These are phyloP conservation scores for Nycticryphes semicollaris DNA, from an alignment of 2,113 vertebrate species.

Conservation along the genomic window DNA sequence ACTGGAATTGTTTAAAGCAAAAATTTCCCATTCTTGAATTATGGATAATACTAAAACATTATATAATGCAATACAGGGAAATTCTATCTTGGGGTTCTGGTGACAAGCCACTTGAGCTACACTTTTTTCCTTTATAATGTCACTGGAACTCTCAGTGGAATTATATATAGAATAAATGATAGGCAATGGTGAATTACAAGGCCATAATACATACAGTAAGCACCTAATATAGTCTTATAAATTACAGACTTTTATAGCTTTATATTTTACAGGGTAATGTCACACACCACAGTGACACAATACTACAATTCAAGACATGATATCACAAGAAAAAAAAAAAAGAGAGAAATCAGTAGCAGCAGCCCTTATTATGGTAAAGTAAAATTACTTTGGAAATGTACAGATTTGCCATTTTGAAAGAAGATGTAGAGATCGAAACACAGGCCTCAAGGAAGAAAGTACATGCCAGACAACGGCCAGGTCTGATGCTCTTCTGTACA, in stretches of 20 bases:
- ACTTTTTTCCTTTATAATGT: slow-evolving; percentile 80
- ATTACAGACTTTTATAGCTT: slow-evolving; percentile 77
- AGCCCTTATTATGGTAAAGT: slow-evolving; percentile 12
- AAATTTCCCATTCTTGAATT: slow-evolving; percentile 65
- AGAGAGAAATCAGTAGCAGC: neutral
- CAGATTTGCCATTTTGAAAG: neutral
- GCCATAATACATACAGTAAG: slow-evolving; percentile 78
- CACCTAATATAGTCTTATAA: slow-evolving; percentile 80
- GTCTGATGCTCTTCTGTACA: neutral
- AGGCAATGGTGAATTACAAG: slow-evolving; percentile 76
- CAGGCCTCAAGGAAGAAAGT: neutral
- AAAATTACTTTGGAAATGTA: slow-evolving; percentile 33
- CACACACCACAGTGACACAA: slow-evolving; percentile 71
- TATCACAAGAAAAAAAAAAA: slow-evolving; percentile 50
- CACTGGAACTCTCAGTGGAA: slow-evolving; percentile 75
- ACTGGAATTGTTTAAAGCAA: slow-evolving; percentile 49
- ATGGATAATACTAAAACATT: slow-evolving; percentile 71
- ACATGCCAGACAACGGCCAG: neutral
- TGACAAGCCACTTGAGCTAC: slow-evolving; percentile 74
- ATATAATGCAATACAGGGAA: slow-evolving; percentile 67
- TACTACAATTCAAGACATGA: slow-evolving; percentile 65
- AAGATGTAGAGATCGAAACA: neutral
- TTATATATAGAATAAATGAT: slow-evolving; percentile 81
- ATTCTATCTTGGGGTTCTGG: slow-evolving; percentile 73
- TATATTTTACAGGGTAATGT: slow-evolving; percentile 77